Base-by-base conservation (phyloP, 2,113 vertebrate species). In the Xenopus laevis region DNA sequence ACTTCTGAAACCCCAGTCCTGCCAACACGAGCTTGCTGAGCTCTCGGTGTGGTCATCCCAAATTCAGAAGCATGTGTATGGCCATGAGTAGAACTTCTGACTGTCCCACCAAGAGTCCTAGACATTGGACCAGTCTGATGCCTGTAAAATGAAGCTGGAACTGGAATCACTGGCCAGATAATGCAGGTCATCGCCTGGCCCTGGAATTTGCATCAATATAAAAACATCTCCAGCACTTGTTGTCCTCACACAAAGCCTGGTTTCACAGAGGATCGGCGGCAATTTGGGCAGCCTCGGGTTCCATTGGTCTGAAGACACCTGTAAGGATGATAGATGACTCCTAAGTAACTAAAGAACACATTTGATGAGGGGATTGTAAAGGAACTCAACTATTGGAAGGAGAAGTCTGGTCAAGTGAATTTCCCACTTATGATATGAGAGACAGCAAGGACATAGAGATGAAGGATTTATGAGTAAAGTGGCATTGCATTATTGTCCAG, bases 221-320 rank as follows among this genome's bases (percentile, higher is more conserved):
- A 75, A 17, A 79, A 81, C 30, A 87, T 81, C 1, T 84, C 85
- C 30, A 79, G 8, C 30, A 61, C 15, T 78, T 82, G 40, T 81
- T 27, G 68, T 46, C 17, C 16, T 97, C 93, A 98, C 83, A 99
- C 97, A 66, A 97, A 98, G 66, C 96, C 95, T 0, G 96, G 96
- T 83, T 98, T 99, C 90, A 99, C 87, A 55, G 96, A 96, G 3
- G 91, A 88, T 62, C 95, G 94, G 72, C 92, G 93, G 80, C 97
- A 99, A 79, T 95, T 97, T 30, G 96, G 95, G 82, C 97, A 99
- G 50, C 95, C 95, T 55, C 93, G 93, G 4, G 91, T 93, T 77
- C 94, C 93, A 0, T 93, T 94, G 71, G 89, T 94, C 85, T 98
- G 95, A 20, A 98, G 90, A 86, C 97, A 99, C 87, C 97, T 98